A percentile compares a stretch with the other conserved stretches of the same genome.
These are phyloP conservation scores for Numenius arquata DNA, from an alignment of 2,113 vertebrate genomes.

Conservation along the genomic window DNA sequence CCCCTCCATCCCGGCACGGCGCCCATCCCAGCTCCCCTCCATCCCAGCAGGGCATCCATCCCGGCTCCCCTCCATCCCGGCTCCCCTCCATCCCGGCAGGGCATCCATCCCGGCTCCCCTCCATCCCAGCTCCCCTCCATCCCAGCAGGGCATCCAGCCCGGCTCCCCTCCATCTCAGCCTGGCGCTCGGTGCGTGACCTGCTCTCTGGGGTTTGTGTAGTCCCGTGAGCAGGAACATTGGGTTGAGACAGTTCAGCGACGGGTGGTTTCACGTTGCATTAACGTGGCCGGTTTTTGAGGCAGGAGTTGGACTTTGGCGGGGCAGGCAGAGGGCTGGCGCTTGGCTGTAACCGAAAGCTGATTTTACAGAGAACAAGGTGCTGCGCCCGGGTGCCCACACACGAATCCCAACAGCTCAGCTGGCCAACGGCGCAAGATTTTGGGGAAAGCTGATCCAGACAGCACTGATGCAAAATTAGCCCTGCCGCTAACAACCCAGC, in stretches of 20 bases:
- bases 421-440: background rate
- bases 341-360: background rate
- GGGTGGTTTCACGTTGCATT: background rate
- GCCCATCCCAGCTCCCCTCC: no score
- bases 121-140: no score
- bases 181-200: background rate
- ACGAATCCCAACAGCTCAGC: background rate
- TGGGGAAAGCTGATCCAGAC: background rate
- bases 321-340: background rate
- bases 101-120: no score
- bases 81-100: no score
- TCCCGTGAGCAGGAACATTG: background rate
- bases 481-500: background rate
- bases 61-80: no score
- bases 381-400: background rate
- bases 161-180: background rate
- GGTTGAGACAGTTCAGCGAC: background rate
- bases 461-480: background rate
- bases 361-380: background rate
- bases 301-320: background rate
- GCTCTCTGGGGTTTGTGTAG: background rate
- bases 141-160: no score
- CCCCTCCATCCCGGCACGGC: no score
- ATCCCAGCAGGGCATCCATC: no score
- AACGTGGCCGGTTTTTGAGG: rapidly evolving